Percentiles rank a stretch among this genome's conserved stretches.
These are phyloP conservation scores for Euura saliciscinereae DNA, from an alignment of 1,140 invertebrate species.

Conservation along the genomic window DNA sequence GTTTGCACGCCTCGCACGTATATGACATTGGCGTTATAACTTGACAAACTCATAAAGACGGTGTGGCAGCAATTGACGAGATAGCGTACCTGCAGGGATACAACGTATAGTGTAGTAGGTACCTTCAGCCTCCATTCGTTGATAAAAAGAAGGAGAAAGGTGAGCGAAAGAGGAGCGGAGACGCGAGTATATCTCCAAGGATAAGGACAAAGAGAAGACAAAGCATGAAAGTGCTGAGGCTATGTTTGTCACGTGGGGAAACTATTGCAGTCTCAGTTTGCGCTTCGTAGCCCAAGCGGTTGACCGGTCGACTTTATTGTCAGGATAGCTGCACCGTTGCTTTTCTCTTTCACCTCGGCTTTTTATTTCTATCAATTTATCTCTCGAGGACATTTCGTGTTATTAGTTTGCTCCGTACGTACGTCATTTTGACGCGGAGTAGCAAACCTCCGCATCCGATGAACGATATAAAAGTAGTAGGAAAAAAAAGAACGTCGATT, in stretches of 20 bases:
- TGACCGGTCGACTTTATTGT: background rate
- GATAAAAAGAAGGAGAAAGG: background rate
- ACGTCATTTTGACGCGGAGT: no score
- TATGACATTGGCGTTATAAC: background rate
- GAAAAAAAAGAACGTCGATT: background rate
- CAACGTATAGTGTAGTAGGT: background rate
- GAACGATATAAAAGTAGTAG: no score
- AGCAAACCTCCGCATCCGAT: no score
- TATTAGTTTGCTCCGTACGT: no score
- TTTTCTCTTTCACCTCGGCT: background rate
- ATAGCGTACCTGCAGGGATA: background rate
- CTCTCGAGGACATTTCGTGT: background rate
- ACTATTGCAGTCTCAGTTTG: background rate
- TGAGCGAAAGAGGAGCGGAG: background rate
- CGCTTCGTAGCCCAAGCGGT: background rate
- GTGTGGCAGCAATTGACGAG: conserved; percentile 4
- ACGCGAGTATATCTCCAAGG: background rate
- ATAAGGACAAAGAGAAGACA: background rate
- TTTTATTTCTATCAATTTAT: background rate
- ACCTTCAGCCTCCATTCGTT: background rate
- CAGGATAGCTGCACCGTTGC: background rate
- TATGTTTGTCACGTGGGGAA: background rate
- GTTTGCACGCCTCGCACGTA: background rate
- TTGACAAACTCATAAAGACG: conserved; percentile 1
- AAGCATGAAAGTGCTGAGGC: background rate